A percentile compares a stretch with the other conserved stretches of the same genome.
Conservation (phyloP, 2,888 invertebrate species). For the Tachina grossa region DNA sequence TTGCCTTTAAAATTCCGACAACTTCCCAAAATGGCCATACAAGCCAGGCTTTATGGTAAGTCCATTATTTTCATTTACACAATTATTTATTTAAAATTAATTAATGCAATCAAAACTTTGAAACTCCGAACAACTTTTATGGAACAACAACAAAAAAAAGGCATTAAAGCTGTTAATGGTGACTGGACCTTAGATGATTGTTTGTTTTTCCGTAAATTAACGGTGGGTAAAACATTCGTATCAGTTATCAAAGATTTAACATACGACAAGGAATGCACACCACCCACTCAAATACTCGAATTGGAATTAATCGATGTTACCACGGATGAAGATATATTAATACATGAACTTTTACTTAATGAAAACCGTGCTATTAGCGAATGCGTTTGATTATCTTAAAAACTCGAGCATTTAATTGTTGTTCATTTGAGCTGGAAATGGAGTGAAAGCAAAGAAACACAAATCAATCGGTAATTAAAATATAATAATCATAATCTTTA, state of each 20-base stretch:
- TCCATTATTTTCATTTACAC: conserved; percentile 18
- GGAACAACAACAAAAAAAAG: conserved; percentile 80
- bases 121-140: not conserved
- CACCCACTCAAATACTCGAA: conserved; percentile 86
- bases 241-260: conserved; percentile 87
- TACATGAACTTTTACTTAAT: conserved; percentile 86
- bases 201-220: conserved; percentile 88
- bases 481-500: conserved; percentile 18
- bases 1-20: conserved; percentile 84
- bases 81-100: not conserved
- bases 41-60: conserved; percentile 86
- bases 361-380: conserved; percentile 84
- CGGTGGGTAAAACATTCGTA: conserved; percentile 88
- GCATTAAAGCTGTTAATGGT: conserved; percentile 83
- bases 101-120: conserved; percentile 17
- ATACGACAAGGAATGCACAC: conserved; percentile 85
- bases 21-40: conserved; percentile 87
- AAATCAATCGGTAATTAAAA: conserved; percentile 12
- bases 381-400: conserved; percentile 7
- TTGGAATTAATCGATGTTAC: conserved; percentile 89
- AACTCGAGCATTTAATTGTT: not conserved
- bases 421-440: not conserved
- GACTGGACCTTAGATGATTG: conserved; percentile 86
- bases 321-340: conserved; percentile 86
- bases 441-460: not conserved